These are phyloP conservation scores for Potorous gilbertii DNA, from an alignment of 2,797 vertebrate genomes.

Conservation along the genomic window DNA sequence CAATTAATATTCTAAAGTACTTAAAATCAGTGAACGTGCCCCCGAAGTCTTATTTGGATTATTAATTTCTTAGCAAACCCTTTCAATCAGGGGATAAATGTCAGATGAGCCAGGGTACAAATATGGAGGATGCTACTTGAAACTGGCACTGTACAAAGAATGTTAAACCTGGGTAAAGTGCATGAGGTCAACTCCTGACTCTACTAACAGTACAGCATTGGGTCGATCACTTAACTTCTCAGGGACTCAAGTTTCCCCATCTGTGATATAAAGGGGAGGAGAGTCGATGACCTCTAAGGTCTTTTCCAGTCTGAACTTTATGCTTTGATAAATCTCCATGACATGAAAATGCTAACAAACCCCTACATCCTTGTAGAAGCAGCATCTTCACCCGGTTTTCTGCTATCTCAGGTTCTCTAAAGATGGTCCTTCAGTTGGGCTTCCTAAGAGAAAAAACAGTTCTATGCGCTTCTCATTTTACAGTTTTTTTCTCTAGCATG, in stretches of 20 bases:
- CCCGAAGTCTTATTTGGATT: constrained; percentile 14
- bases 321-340: not conserved
- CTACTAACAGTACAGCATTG: not conserved
- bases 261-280: not conserved
- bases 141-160: not conserved
- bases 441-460: not conserved
- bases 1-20: not conserved
- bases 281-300: not conserved
- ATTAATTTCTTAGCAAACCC: constrained; percentile 34
- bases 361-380: not conserved
- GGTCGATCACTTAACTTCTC: not conserved
- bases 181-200: not conserved
- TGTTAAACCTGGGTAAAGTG: not conserved
- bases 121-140: not conserved
- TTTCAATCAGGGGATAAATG: not conserved
- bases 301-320: not conserved
- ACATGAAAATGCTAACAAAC: not conserved
- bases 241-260: not conserved
- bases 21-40: not conserved
- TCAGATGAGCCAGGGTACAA: not conserved
- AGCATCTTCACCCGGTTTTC: not conserved
- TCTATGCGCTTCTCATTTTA: not conserved
- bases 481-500: not conserved
- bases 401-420: not conserved
- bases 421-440: not conserved